Base-by-base conservation (phyloP, 2,797 vertebrate species). In the Acridotheres tristis region DNA sequence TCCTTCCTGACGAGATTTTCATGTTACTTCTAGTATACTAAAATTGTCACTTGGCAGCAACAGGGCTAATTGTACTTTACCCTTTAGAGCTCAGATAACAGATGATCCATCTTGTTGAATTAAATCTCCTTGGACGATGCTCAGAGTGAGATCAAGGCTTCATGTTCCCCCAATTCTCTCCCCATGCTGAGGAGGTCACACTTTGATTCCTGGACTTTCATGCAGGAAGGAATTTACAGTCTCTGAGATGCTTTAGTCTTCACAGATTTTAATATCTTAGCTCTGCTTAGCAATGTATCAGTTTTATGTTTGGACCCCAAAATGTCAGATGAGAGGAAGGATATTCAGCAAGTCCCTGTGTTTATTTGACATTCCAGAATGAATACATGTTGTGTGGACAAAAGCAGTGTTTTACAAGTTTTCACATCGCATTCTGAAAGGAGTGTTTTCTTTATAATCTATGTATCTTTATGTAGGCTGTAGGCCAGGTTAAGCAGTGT, bases 381-480 rank as follows among this genome's bases (percentile, higher is more conserved):
- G 88, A 93, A 92, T 93, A 89, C 93, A 96, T 79, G 82, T 92
- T 96, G 86, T 90, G 94, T 91, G 93, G 88, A 96, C 90, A 97
- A 96, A 95, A 75, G 84, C 92, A 76, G 68, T 91, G 78, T 94
- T 96, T 97, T 95, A 95, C 93, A 96, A 90, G 87, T 79, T 88
- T 96, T 93, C 95, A 95, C 89, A 88, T 61, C 0, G 8, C 72
- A 94, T 96, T 96, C 77, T 81, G 88, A 87, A 95, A 96, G 65
- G 61, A 91, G 79, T 97, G 95, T 97, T 97, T 97, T 97, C 96
- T 96, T 96, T 97, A 95, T 89, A 96, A 96, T 96, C 93, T 92
- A 65, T 91, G 79, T 90, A 90, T 96, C 97, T 97, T 97, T 97
- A 80, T 62, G 84, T 96, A 97, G 96, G 96, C 96, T 90, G 88